phyloP scores from a whole-genome alignment of 2,888 invertebrate genomes.

The Tribolium freemani region DNA sequence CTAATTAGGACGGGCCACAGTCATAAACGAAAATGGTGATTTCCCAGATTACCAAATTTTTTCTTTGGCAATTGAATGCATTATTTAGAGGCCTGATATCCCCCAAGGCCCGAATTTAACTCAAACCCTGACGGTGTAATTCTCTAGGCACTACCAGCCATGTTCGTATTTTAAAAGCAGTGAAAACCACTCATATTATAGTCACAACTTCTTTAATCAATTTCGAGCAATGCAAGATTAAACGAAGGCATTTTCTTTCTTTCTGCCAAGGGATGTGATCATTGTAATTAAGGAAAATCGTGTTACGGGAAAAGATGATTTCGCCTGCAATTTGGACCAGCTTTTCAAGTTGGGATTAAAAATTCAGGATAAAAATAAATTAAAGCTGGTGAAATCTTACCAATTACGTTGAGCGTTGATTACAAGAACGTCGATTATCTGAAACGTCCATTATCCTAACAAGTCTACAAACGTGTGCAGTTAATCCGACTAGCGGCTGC shows the following conservation, averaged over 20 bases:
- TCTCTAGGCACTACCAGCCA: constrained; percentile 7
- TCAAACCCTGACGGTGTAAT: constrained; percentile 22
- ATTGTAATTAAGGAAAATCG: constrained; percentile 19
- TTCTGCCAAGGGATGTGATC: not conserved
- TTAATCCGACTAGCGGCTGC: constrained; percentile 14
- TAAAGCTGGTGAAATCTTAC: constrained; percentile 23
- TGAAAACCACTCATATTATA: too few species aligned
- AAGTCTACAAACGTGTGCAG: constrained; percentile 33
- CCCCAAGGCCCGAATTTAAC: constrained; percentile 28
- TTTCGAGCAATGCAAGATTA: not conserved
- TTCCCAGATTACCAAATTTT: constrained; percentile 29
- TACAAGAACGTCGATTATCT: constrained; percentile 32
- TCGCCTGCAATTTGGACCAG: constrained; percentile 10
- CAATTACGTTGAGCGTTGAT: constrained; percentile 33
- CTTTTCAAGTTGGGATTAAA: constrained; percentile 22
- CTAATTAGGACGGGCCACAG: constrained; percentile 12
- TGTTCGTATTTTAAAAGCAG: not conserved
- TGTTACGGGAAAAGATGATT: constrained; percentile 13
- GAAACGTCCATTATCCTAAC: constrained; percentile 32
- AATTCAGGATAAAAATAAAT: constrained; percentile 19
- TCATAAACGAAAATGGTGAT: constrained; percentile 8
- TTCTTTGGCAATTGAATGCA: constrained; percentile 29
- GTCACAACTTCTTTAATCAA: not conserved
- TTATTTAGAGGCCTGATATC: constrained; percentile 34
- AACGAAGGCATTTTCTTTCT: not conserved